A percentile compares a stretch with the other conserved stretches of the same genome.
Evolutionary conservation across 2,888 invertebrate genomes (phyloP).

Genomic region (Ephialtes manifestator): DNA sequence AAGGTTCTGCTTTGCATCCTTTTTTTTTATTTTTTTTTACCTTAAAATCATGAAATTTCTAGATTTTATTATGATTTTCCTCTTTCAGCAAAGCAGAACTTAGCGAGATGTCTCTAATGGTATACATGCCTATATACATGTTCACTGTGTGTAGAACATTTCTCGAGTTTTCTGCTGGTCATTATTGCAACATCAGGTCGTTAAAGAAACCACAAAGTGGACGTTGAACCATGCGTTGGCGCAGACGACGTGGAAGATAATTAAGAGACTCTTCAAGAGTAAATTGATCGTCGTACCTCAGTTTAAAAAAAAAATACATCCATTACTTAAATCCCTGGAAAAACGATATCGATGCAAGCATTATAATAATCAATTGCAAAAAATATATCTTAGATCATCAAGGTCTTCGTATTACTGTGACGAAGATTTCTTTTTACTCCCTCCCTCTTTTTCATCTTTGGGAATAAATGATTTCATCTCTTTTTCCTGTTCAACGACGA

Average conservation of each 20-base stretch:
- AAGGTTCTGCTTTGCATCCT: too few species aligned
- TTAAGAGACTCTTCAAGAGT: constrained; percentile 20
- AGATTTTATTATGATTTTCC: neutral
- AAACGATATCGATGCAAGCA: neutral
- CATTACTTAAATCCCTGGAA: constrained; percentile 13
- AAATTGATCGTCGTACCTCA: constrained; percentile 53
- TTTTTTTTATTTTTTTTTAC: too few species aligned
- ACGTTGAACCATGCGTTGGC: constrained; percentile 64
- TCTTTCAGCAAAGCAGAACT: neutral
- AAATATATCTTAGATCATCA: neutral
- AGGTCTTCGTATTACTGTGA: neutral
- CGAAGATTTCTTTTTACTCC: neutral
- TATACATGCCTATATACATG: neutral
- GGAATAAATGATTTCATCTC: neutral
- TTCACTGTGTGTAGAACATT: neutral
- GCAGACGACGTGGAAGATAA: constrained; percentile 28
- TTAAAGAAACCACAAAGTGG: constrained; percentile 38
- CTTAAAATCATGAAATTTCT: neutral
- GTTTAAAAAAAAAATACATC: constrained; percentile 12
- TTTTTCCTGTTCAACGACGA: neutral
- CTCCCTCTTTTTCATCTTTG: neutral
- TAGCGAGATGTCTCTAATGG: neutral
- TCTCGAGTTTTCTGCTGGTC: constrained; percentile 40
- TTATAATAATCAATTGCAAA: neutral
- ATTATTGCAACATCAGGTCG: constrained; percentile 19